Percentiles rank a stretch among this genome's conserved stretches.
phyloP scores from a whole-genome alignment of 2,888 invertebrate species.

The Pedicia rivosa region DNA sequence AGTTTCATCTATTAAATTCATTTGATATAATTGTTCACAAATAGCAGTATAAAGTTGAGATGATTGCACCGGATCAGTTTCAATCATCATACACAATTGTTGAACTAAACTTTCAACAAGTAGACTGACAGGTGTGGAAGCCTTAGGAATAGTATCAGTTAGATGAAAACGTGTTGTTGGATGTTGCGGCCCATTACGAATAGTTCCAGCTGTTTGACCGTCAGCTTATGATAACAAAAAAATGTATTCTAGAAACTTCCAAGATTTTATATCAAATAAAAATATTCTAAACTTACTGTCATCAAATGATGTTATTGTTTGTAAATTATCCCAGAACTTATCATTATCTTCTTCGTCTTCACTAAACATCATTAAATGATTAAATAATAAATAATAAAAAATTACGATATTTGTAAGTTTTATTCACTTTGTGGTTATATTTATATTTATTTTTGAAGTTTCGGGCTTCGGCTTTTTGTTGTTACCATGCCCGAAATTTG shows the following conservation, averaged over 20 bases:
- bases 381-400: too few relatives aligned
- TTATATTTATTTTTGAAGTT: too few relatives aligned
- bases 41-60: slow-evolving; percentile 46
- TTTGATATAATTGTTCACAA: slow-evolving; percentile 47
- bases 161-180: too few relatives aligned
- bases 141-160: slow-evolving; percentile 17
- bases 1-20: slow-evolving; percentile 53
- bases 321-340: slow-evolving; percentile 15
- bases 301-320: slow-evolving; percentile 26
- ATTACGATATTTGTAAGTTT: too few relatives aligned
- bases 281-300: slow-evolving; percentile 16
- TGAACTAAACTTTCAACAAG: slow-evolving; percentile 54
- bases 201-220: too few relatives aligned
- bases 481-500: too few relatives aligned
- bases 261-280: neutral
- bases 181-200: too few relatives aligned
- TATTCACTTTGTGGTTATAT: too few relatives aligned
- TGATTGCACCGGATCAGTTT: slow-evolving; percentile 40
- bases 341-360: slow-evolving; percentile 7
- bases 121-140: slow-evolving; percentile 45
- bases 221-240: too few relatives aligned
- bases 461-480: too few relatives aligned
- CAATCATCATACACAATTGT: slow-evolving; percentile 46
- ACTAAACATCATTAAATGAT: too few relatives aligned
- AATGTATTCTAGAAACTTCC: slow-evolving; percentile 7